Evolutionary conservation across 2,113 vertebrate genomes (phyloP).

Genomic region (Gyps fulvus): DNA sequence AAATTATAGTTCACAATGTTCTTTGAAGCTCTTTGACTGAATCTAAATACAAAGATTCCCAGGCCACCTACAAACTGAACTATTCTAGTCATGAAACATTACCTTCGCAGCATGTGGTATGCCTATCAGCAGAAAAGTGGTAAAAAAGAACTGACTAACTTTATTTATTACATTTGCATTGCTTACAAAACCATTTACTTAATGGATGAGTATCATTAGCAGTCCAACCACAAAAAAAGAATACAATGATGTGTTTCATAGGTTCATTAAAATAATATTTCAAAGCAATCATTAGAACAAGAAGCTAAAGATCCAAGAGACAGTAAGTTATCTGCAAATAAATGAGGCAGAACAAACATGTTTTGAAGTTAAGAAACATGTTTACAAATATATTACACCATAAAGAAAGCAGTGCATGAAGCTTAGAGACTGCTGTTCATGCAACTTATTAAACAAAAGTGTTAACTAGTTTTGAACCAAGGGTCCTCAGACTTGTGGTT

Average conservation of each 20-base stretch:
- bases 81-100: slow-evolving; percentile 85
- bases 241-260: slow-evolving; percentile 86
- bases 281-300: slow-evolving; percentile 83
- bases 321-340: slow-evolving; percentile 84
- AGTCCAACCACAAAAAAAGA: slow-evolving; percentile 84
- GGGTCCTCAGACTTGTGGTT: not conserved
- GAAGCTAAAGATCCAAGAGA: slow-evolving; percentile 81
- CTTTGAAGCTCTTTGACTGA: slow-evolving; percentile 37
- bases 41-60: slow-evolving; percentile 63
- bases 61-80: slow-evolving; percentile 69
- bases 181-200: slow-evolving; percentile 91
- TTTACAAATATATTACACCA: slow-evolving; percentile 76
- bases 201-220: slow-evolving; percentile 93
- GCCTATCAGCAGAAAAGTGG: slow-evolving; percentile 81
- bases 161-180: slow-evolving; percentile 87
- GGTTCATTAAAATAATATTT: slow-evolving; percentile 93
- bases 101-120: slow-evolving; percentile 75
- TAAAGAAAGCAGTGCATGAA: slow-evolving; percentile 62
- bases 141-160: slow-evolving; percentile 77
- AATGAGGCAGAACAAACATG: slow-evolving; percentile 87
- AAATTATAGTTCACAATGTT: slow-evolving; percentile 32
- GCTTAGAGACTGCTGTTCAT: slow-evolving; percentile 56
- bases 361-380: slow-evolving; percentile 80
- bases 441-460: slow-evolving; percentile 38
- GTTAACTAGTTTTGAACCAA: not conserved